Base-by-base conservation (phyloP, 2,888 invertebrate genomes). In the Blastobasis lacticolella region DNA sequence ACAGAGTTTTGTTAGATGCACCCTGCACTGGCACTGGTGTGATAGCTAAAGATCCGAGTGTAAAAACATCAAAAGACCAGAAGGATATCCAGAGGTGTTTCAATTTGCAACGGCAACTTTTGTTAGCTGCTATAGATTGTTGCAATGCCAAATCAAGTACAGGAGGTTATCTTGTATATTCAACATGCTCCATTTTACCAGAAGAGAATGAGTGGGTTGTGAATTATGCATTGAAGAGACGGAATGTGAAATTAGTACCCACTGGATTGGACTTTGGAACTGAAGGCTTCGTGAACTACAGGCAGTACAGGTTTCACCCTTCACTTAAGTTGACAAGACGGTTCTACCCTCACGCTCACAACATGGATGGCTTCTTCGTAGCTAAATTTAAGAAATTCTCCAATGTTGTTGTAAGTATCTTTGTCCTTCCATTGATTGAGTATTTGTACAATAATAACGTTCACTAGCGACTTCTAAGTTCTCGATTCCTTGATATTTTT, bases 291-390 rank as follows among this genome's bases (percentile, higher is more conserved):
- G 92, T 93, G 0, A 97, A 94, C 82, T 98, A 94, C 69, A 91
- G 94, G 49, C 93, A 95, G 59, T 90, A 92, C 66, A 90, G 97
- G 62, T 98, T 96, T 86, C 97, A 98, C 80, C 97, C 96, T 0
- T 94, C 95, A 8, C 81, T 99, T 78, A 96, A 95, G 71, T 80
- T 96, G 53, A 95, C 97, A 0, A 92, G 93, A 73, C 90, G 99
- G 49, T 98, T 96, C 85, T 99, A 99, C 84, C 99, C 99, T 0
- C 99, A 99, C 75, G 94, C 95, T 4, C 97, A 99, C 76, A 99
- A 99, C 75, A 96, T 99, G 95, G 99, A 99, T 83, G 99, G 99
- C 4, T 99, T 99, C 81, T 99, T 94, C 87, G 98, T 99, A 1
- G 98, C 98, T 0, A 99, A 99, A 85, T 81, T 99, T 9, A 97